Base-by-base conservation (phyloP, 1,140 invertebrate genomes). In the Eumaeus atala region DNA sequence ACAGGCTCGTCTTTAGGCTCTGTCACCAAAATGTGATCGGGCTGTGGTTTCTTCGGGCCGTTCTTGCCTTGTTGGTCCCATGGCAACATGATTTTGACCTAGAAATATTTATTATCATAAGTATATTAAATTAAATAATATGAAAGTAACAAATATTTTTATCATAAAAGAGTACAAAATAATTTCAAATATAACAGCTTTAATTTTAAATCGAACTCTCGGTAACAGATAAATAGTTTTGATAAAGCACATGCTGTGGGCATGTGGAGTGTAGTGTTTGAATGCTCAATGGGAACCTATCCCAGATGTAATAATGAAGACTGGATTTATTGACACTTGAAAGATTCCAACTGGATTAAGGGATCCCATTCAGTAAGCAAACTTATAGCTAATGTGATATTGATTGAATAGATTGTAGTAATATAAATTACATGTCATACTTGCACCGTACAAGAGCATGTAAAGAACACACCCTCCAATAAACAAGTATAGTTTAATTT, bases 21-120 rank as follows among this genome's bases (percentile, higher is more conserved):
- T 33, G 95, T 93, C 67, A 99, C 97, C 66, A 92, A 93, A 62
- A 99, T 96, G 87, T 98, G 95, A 88, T 99, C 98, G 53, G 98
- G 98, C 59, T 99, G 91, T 40, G 97, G 97, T 74, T 94, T 95
- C 89, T 98, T 98, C 33, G 98, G 98, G 59, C 98, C 98, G 71
- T 92, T 96, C 90, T 99, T 99, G 78, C 98, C 98, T 84, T 93
- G 94, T 48, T 96, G 93, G 90, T 99, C 98, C 91, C 96, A 97
- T 34, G 97, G 97, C 84, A 99, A 92, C 98, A 99, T 99, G 83
- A 99, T 99, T 89, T 99, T 99, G 0, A 99, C 98, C 87, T 88
- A 71, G 1, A 59, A 52, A 52, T 42, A 16, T 9, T 42, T 9
- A 16, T 42, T n/a, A n/a, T n/a, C n/a, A n/a, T n/a, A n/a, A n/a